Conservation (phyloP, 2,888 invertebrate genomes). For the Tubiluchus corallicola region DNA sequence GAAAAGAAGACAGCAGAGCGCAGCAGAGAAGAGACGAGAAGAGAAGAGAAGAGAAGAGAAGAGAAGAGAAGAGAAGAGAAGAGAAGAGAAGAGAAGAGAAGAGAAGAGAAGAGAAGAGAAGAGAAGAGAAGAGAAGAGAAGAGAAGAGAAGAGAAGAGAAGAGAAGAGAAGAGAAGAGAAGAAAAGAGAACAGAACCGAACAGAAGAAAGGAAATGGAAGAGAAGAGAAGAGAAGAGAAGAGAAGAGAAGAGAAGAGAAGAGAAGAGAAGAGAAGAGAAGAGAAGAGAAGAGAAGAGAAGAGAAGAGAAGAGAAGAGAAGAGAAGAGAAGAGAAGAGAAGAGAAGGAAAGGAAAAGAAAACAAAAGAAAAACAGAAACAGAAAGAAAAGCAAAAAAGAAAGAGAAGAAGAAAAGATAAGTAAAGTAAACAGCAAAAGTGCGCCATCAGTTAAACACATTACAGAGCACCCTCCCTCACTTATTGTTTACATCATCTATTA, state of each 20-base stretch:
- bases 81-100: too few species aligned
- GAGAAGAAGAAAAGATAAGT: not conserved
- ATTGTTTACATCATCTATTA: too few species aligned
- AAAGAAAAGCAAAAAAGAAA: constrained; percentile 1
- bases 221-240: too few species aligned
- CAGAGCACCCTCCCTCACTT: too few species aligned
- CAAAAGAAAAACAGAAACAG: too few species aligned
- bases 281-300: not conserved
- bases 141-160: too few species aligned
- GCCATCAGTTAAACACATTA: too few species aligned
- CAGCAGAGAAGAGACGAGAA: not conserved
- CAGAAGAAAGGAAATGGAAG: not conserved
- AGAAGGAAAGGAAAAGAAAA: too few species aligned
- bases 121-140: too few species aligned
- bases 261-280: constrained; percentile 3
- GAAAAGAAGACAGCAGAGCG: not conserved
- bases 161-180: constrained; percentile 3
- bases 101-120: too few species aligned
- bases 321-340: constrained; percentile 3
- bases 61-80: not conserved
- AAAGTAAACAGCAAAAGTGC: too few species aligned
- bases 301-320: not conserved
- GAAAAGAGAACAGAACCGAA: not conserved
- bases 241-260: too few species aligned
- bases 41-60: not conserved